Evolutionary conservation across 2,797 vertebrate species (phyloP), one percentile per base, ranked within the genome.

Genomic region (Sitta carolinensis): DNA sequence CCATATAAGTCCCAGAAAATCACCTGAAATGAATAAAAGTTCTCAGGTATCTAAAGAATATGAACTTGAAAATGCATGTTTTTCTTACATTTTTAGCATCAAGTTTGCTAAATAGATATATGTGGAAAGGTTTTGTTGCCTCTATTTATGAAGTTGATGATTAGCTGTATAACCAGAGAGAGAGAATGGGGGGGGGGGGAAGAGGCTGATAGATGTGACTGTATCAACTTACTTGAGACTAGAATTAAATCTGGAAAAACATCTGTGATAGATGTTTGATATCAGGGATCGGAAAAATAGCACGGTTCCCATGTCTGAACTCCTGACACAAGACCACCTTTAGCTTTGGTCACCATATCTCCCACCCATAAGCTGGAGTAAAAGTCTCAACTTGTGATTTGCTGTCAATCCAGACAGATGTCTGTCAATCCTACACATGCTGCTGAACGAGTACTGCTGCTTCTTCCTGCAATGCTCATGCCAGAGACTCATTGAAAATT

Each of bases 131-230:
- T 76, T 85, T 50, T 43, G 5, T 19, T 23, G 7, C 19, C 10
- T 64, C 14, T 61, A 0, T 72, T 58, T 17, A 25, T 27, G 21
- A 47, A 64, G 18, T 13, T 66, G 17, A 57, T 36, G 16, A 74
- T 55, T 27, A 69, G 2, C 20, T 85, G 12, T 79, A 61, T 5
- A 50, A 48, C 5, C 4, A 17, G 17, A 13, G 23, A 13, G 17
- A 43, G 19, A 20, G 40, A 47, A 26, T n/a, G 26, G 32, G 36
- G 36, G 19, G 36, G 19, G 30, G 9, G 0, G 62, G 69, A 90
- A 32, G 23, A 50, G 4, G 3, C 9, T 10, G 6, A 51, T 43
- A 34, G 0, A 0, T 50, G 16, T 57, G 43, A 47, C 18, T 54
- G 29, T 76, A 30, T 63, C 52, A 66, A 7, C 1, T 40, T 40